Evolutionary conservation across 37 sponge, comb jelly and placozoan species (phyloP), one percentile per base, ranked within the genome.

Genomic region (Beroe ovata): DNA sequence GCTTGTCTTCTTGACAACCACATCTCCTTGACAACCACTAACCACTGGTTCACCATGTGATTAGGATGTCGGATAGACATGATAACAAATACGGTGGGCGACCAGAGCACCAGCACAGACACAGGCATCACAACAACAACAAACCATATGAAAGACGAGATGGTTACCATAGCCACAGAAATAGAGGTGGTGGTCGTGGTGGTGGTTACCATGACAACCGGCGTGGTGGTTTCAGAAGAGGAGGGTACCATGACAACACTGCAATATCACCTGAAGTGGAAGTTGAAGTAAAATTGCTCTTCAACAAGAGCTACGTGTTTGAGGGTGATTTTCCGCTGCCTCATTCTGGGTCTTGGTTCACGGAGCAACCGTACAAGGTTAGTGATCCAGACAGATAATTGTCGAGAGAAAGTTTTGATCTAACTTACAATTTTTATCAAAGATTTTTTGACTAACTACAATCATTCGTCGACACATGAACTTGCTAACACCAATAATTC

Each of bases 291-390:
- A 35, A 36, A 25, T 0, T 11, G 54, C 38, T 77, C 54, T 77
- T 77, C 21, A 41, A 42, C 26, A 77, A 77, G 84, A 77, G 84
- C 21, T 77, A 77, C 21, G 84, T 42, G 41, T 77, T 77, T 42
- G 38, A 19, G n/a, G 84, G 47, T 18, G 54, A 1, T 18, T 77
- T 19, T 39, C 1, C 25, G 1, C 54, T 77, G 20, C 84, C 84
- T 1, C 28, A 77, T 41, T n/a, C 19, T 21, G n/a, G 11, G 2
- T 42, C 84, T 28, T 77, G 84, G 84, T 77, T 77, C 54, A 77
- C 84, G 1, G 38, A 42, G 6, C 54, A 38, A 0, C 84, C 84
- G 0, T 77, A 26, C 84, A 38, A 39, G 84, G 84, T 77, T 42
- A 77, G 30, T 62, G 16, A 11, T 58, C 16, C 16, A 58, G n/a